Conservation (phyloP, 2,797 vertebrate species). For the Acrossocheilus fasciatus region DNA sequence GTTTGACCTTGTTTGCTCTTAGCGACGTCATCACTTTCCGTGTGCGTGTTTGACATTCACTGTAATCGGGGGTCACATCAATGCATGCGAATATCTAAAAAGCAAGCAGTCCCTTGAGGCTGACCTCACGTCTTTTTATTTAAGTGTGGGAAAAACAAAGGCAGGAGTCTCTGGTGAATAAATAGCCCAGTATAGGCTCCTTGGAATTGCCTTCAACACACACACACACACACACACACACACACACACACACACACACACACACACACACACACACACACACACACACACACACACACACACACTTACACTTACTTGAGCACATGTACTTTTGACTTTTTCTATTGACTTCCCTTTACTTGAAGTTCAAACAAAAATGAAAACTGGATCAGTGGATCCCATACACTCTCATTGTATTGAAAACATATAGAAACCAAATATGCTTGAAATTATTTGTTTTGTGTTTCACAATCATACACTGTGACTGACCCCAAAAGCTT, state of each 20-base stretch:
- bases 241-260: not conserved
- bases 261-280: not conserved
- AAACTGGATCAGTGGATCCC: not conserved
- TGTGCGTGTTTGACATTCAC: constrained; percentile 18
- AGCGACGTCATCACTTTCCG: not conserved
- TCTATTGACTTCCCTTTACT: not conserved
- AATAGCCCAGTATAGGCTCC: constrained; percentile 10
- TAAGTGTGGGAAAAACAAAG: constrained; percentile 70
- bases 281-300: not conserved
- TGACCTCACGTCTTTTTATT: constrained; percentile 67
- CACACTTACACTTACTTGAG: not conserved
- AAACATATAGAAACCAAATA: not conserved
- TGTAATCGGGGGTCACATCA: constrained; percentile 52
- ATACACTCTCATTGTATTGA: not conserved
- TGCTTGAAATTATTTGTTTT: not conserved
- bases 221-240: not conserved
- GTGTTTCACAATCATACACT: too few species aligned
- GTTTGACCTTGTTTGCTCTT: not conserved
- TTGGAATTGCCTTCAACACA: constrained; percentile 2
- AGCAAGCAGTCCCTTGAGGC: constrained; percentile 61
- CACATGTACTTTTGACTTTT: not conserved
- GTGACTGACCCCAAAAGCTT: too few species aligned
- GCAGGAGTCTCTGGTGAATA: constrained; percentile 53
- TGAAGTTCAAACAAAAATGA: not conserved
- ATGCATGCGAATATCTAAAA: constrained; percentile 66